Base-by-base conservation (phyloP, 1,140 invertebrate species). In the Neomicropteryx cornuta region DNA sequence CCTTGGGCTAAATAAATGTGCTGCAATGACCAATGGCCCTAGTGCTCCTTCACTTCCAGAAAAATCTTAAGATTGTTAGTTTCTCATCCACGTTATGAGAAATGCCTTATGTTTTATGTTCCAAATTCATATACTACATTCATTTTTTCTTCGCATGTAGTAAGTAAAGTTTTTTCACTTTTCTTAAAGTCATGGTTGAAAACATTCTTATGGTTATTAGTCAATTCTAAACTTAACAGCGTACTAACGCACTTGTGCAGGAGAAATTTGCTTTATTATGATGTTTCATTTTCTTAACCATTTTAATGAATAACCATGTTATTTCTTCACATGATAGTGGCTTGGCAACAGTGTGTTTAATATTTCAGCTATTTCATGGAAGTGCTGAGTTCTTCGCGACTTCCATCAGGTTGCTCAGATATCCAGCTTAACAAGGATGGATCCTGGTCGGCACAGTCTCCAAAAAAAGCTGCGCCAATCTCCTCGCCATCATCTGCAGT, bases 361-460 rank as follows among this genome's bases (percentile, higher is more conserved):
- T 42, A 30, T 52, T 50, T 4, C 47, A 80, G 79, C 31, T 89
- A 87, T 56, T 88, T 90, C 53, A 79, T 87, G 70, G 81, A 90
- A 58, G 83, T 90, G 38, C 57, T 87, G 29, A 73, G 69, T 36
- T 83, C 81, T 0, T 42, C 72, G 6, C 67, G 75, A 39, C 56
- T 85, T 14, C 62, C 76, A 21, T 62, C 63, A 27, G 85, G 85
- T 38, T 77, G 76, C 39, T 81, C 78, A 49, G 89, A 95, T 60
- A 88, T 93, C 46, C 85, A 91, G 48, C 72, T 95, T 33, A 73
- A 85, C 46, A 83, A 87, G 56, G 88, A 94, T 66, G 89, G 90
- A 21, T 82, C 73, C n/a, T 95, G 89, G 89, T 84, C 82, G 27
- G 79, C 83, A 44, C 72, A 85, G 27, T 70, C 67, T 0, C 28